Conservation (phyloP, 2,888 invertebrate genomes). For the Drosophila ezoana region DNA sequence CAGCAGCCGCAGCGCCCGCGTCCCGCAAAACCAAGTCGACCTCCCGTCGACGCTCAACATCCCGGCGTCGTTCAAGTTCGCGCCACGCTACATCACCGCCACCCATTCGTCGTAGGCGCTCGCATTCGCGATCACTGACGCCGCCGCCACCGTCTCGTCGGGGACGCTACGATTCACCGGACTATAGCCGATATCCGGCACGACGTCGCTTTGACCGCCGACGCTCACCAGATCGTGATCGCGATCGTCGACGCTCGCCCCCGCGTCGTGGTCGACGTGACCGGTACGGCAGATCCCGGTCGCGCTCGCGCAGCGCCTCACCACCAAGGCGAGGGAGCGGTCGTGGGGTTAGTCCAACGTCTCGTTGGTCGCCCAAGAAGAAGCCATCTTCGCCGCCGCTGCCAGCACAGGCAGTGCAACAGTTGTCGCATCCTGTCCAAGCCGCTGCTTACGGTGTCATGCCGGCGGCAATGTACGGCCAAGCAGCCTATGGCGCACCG, state of each 20-base stretch:
- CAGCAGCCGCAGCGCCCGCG: slow-evolving; percentile 13
- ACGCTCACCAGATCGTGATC: slow-evolving; percentile 79
- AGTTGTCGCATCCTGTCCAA: slow-evolving; percentile 50
- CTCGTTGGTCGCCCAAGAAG: slow-evolving; percentile 83
- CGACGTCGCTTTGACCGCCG: slow-evolving; percentile 73
- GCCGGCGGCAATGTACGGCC: slow-evolving; percentile 76
- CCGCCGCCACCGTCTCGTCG: slow-evolving; percentile 71
- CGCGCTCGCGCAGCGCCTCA: slow-evolving; percentile 77
- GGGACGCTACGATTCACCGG: slow-evolving; percentile 80
- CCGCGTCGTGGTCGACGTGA: slow-evolving; percentile 69
- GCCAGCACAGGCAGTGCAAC: slow-evolving; percentile 55
- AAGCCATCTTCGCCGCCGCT: slow-evolving; percentile 74
- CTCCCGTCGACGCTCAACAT: slow-evolving; percentile 63
- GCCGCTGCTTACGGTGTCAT: slow-evolving; percentile 70
- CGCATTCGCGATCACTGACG: slow-evolving; percentile 81
- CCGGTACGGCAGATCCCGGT: slow-evolving; percentile 73
- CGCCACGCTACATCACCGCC: slow-evolving; percentile 67
- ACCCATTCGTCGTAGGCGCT: slow-evolving; percentile 78
- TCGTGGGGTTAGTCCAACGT: slow-evolving; percentile 54
- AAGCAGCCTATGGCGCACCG: slow-evolving; percentile 70
- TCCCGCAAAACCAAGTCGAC: slow-evolving; percentile 59
- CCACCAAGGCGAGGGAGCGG: slow-evolving; percentile 71
- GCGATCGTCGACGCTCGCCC: slow-evolving; percentile 72
- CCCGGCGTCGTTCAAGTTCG: slow-evolving; percentile 76
- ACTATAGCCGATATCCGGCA: slow-evolving; percentile 75